Base-by-base conservation (phyloP, 2,113 vertebrate species). In the Etheostoma cragini region DNA sequence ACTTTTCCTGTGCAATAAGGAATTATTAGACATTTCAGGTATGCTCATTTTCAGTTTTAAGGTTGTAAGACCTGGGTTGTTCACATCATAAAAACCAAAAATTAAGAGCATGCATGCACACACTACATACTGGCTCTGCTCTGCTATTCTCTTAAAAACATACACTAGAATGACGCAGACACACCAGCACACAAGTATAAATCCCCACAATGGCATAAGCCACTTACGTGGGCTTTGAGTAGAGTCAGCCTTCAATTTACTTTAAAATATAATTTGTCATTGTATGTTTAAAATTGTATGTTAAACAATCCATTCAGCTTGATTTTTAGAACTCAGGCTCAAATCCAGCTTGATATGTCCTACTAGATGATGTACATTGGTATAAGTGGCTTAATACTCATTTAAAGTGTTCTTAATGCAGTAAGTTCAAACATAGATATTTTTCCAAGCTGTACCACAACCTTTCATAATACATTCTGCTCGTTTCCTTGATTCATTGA, bases 351-450 rank as follows among this genome's bases (percentile, higher is more conserved):
- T 53, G 16, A 84, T 49, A 22, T 50, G n/a, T 69, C 22, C 19
- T 42, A 22, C 12, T 16, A 5, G 12, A 74, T 75, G 5, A 33
- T 72, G 60, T 49, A 47, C 7, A 45, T 8, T 19, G 8, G 14
- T 72, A 33, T 21, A 11, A 50, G 45, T 61, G 8, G 63, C 45
- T 68, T 47, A n/a, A 30, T 42, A 60, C 45, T 54, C 38, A 64
- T 45, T 57, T 42, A 54, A 67, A 69, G 58, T 73, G 17, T 42
- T 78, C n/a, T 60, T 50, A 56, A 54, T 7, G 35, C n/a, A 64
- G 58, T n/a, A 38, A 49, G 12, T 63, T 62, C 30, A 73, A 56
- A 76, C 19, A 56, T 4, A 57, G 30, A 67, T 11, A 49, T 50
- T 19, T 81, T 24, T 17, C 22, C 22, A 62, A 53, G 54, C 49